Base-by-base conservation (phyloP, 1,140 invertebrate genomes). In the Drosophila hydei region DNA sequence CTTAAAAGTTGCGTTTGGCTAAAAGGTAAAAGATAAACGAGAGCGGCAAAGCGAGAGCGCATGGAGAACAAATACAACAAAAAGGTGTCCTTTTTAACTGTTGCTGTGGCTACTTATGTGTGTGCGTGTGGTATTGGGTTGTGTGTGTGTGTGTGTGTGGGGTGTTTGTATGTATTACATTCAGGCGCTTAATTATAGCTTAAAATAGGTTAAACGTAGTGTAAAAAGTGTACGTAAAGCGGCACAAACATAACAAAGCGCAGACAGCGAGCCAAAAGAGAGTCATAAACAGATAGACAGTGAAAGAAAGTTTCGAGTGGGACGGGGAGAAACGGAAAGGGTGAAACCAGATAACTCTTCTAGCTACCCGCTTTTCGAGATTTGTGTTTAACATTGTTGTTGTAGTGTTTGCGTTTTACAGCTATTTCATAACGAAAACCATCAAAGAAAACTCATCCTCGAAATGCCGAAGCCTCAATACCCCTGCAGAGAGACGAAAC, bases 1-100 rank as follows among this genome's bases (percentile, higher is more conserved):
- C 81, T 85, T 85, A 85, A 85, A 85, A 85, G 81, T 85, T 85
- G 77, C 67, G 71, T 83, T 77, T 75, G 79, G 61, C 65, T 67
- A 72, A 77, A 70, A 74, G 77, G 56, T 70, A 72, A 77, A 62
- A 73, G 73, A 50, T 59, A 48, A 61, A 61, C 27, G 33, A 51
- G 68, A 67, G 69, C 51, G 51, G 25, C 47, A 60, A 59, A 60
- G 58, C 58, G 25, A 54, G 12, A 70, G 67, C 67, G 59, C 16
- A 73, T 50, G 58, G 64, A 58, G 56, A 63, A 61, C 62, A 52
- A 72, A 43, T 23, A 36, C 52, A 79, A 51, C 27, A 77, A 79
- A 74, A 68, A 47, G 71, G 85, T 80, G 73, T 75, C 80, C 79
- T 47, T 77, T 75, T 84, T 64, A 84, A 85, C 68, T 76, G 72